Conservation (phyloP, 2,797 vertebrate genomes). For the Arvicola amphibius region DNA sequence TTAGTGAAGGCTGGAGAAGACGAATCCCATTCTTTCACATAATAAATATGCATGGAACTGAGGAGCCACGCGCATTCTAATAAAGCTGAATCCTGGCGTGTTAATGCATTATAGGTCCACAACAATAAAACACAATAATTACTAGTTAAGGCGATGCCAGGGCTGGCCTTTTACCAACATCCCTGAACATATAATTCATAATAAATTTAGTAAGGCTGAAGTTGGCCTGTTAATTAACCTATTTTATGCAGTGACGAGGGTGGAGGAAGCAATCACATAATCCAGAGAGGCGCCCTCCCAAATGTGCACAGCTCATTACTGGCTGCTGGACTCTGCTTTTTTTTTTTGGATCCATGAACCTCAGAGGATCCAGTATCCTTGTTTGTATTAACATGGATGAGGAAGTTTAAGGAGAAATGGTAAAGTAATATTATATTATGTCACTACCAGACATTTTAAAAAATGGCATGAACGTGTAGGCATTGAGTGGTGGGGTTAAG, state of each 20-base stretch:
- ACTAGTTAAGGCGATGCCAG: conserved; percentile 90
- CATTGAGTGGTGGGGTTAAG: neutral
- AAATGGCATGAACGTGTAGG: neutral
- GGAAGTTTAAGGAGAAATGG: neutral
- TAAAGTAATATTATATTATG: neutral
- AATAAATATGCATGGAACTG: conserved; percentile 91
- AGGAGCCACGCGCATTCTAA: conserved; percentile 89
- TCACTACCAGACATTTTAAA: neutral
- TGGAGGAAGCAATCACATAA: conserved; percentile 66
- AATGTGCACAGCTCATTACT: conserved; percentile 61
- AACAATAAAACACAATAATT: conserved; percentile 92
- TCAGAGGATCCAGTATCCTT: conserved; percentile 15
- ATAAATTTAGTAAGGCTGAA: conserved; percentile 87
- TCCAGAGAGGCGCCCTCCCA: neutral
- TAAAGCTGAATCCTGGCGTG: conserved; percentile 86
- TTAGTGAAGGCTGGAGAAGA: conserved; percentile 90
- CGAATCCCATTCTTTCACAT: conserved; percentile 90
- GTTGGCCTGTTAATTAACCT: conserved; percentile 88
- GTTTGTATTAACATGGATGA: neutral
- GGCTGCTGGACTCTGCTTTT: conserved; percentile 66
- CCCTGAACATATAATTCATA: conserved; percentile 85
- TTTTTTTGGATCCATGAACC: conserved; percentile 65
- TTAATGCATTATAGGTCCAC: conserved; percentile 89
- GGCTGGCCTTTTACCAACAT: conserved; percentile 89
- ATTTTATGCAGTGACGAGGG: conserved; percentile 83